A percentile compares a stretch with the other conserved stretches of the same genome.
Conservation (phyloP, 2,888 invertebrate genomes). For the Nesidiocoris tenuis region DNA sequence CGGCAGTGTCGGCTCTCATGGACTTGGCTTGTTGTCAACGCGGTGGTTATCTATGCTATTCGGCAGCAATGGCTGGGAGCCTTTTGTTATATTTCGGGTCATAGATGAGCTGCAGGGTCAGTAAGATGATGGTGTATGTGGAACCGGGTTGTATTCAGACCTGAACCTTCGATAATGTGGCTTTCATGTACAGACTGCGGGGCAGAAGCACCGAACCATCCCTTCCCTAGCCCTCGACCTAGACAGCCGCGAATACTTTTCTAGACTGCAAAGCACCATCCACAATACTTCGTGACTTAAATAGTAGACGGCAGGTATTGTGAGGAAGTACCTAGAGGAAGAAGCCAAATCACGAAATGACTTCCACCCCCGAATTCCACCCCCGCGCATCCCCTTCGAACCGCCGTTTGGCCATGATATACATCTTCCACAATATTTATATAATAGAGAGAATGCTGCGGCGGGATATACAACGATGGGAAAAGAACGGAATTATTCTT, state of each 20-base stretch:
- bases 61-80: neutral
- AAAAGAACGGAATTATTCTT: slow-evolving; percentile 1
- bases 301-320: slow-evolving; percentile 1
- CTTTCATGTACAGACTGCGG: neutral
- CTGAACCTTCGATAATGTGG: neutral
- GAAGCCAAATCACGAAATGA: neutral
- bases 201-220: slow-evolving; percentile 11
- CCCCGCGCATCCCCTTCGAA: neutral
- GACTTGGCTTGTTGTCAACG: slow-evolving; percentile 24
- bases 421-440: slow-evolving; percentile 1
- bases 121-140: neutral
- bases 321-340: neutral
- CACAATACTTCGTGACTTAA: slow-evolving; percentile 35
- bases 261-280: neutral
- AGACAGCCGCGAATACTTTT: neutral
- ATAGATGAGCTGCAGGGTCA: neutral
- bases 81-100: slow-evolving; percentile 2
- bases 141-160: neutral
- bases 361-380: neutral
- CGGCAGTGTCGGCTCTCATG: neutral
- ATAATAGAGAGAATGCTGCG: neutral
- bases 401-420: neutral
- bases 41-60: slow-evolving; percentile 4
- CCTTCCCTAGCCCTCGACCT: slow-evolving; percentile 18
- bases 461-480: neutral